phyloP scores from a whole-genome alignment of 1,140 invertebrate genomes.

The Euura lappo region DNA sequence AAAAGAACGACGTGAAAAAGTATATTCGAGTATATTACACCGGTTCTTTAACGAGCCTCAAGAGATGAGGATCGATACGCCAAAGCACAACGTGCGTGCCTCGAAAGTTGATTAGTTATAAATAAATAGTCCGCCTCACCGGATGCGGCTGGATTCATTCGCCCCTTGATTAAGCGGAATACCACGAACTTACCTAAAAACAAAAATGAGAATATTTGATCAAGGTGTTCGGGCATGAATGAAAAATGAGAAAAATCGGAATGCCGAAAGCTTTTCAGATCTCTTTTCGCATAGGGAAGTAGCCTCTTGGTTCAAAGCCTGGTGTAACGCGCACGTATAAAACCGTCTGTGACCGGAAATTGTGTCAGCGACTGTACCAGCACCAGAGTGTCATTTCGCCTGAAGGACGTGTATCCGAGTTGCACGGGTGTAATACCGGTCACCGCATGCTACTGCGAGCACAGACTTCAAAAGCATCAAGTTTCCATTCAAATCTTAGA shows the following conservation, averaged over 20 bases:
- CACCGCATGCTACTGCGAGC: conserved; percentile 3
- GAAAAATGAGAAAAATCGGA: too few relatives aligned
- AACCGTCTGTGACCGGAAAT: too few relatives aligned
- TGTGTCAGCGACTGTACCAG: too few relatives aligned
- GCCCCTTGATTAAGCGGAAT: background rate
- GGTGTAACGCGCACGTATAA: too few relatives aligned
- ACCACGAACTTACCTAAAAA: background rate
- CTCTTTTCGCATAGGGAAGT: too few relatives aligned
- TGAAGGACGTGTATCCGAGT: background rate
- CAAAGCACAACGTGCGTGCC: background rate
- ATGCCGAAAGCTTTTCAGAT: too few relatives aligned
- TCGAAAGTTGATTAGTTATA: background rate
- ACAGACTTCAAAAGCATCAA: conserved; percentile 22
- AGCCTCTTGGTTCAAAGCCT: too few relatives aligned
- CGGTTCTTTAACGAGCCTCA: too few relatives aligned
- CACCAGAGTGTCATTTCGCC: background rate
- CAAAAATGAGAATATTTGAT: background rate
- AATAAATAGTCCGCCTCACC: background rate
- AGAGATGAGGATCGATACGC: too few relatives aligned
- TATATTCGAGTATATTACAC: too few relatives aligned
- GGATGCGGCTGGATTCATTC: background rate
- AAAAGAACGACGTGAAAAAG: too few relatives aligned
- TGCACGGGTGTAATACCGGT: background rate
- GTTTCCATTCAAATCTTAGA: conserved; percentile 44
- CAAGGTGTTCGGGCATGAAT: too few relatives aligned